phyloP scores from a whole-genome alignment of 2,888 invertebrate species.

The Apamea sordens region DNA sequence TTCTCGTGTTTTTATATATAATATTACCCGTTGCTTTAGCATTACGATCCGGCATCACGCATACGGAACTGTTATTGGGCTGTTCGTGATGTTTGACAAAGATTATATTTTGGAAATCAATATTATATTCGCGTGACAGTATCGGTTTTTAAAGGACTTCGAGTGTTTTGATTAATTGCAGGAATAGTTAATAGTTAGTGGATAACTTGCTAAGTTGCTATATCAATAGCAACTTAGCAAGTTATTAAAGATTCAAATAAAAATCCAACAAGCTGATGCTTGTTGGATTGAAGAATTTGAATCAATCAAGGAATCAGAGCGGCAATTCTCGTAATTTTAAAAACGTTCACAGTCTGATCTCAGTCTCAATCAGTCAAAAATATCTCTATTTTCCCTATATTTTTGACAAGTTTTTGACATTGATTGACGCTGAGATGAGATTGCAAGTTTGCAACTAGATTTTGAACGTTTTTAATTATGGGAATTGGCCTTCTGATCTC shows the following conservation, averaged over 20 bases:
- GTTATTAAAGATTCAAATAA: no score
- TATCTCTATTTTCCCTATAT: no score
- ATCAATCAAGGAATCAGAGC: not conserved
- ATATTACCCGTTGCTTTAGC: conserved; percentile 65
- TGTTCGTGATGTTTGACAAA: conserved; percentile 58
- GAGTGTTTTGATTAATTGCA: not conserved
- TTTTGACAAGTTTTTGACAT: no score
- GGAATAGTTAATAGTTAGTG: not conserved
- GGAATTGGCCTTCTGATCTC: not conserved
- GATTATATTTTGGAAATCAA: conserved; percentile 60
- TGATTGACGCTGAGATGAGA: no score
- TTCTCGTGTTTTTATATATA: conserved; percentile 67
- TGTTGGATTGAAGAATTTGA: not conserved
- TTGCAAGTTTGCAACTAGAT: no score
- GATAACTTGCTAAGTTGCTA: not conserved
- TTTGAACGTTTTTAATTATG: no score
- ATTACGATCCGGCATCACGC: conserved; percentile 60
- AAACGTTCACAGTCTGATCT: no score
- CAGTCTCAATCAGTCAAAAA: no score
- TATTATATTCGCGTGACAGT: conserved; percentile 41
- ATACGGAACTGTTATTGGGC: conserved; percentile 51
- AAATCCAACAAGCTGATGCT: no score
- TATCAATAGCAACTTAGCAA: no score
- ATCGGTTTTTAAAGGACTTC: conserved; percentile 8
- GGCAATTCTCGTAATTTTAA: no score